Base-by-base conservation (phyloP, 2,797 vertebrate species). In the Okamejei kenojei region DNA sequence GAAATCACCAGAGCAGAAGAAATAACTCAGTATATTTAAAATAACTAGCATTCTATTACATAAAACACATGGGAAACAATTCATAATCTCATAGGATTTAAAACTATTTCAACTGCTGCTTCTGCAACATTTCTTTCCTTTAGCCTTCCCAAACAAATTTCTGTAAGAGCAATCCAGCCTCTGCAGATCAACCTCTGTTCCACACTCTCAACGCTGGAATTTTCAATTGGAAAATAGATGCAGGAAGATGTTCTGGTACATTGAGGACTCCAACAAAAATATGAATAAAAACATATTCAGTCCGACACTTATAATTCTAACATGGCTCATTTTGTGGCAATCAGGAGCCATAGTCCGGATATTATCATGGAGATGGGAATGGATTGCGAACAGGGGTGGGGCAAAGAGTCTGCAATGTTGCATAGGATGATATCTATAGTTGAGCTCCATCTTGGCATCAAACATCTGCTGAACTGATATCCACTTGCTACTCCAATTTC, bases 21-120 rank as follows among this genome's bases (percentile, higher is more conserved):
- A 92, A 92, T 74, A 54, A 74, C 71, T 54, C 90, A 92, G 73
- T 92, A 92, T 92, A 92, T 92, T 92, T 76, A 92, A 92, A 92
- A 92, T 54, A 45, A 54, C 35, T 10, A 15, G 90, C 71, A 92
- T 92, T 45, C 68, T 91, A 91, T 91, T 74, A 91, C 71, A 91
- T 91, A 54, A 91, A 91, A 91, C 90, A 91, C 90, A 91, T 45
- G 90, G 90, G 90, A 76, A 74, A 92, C 54, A 76, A 92, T 76
- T 74, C 90, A 92, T 92, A 74, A 92, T 54, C 90, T 76, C 65
- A 1, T 38, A 74, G 65, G 71, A 58, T 23, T 92, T 23, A 29
- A 38, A 54, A 73, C 61, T 90, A 90, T 90, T 90, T 71, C 15
- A 7, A 90, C 86, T 35, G 86, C 65, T 58, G 38, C 38, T 54